Evolutionary conservation across 1,140 invertebrate genomes (phyloP).

Genomic region (Zaprionus inermis): DNA sequence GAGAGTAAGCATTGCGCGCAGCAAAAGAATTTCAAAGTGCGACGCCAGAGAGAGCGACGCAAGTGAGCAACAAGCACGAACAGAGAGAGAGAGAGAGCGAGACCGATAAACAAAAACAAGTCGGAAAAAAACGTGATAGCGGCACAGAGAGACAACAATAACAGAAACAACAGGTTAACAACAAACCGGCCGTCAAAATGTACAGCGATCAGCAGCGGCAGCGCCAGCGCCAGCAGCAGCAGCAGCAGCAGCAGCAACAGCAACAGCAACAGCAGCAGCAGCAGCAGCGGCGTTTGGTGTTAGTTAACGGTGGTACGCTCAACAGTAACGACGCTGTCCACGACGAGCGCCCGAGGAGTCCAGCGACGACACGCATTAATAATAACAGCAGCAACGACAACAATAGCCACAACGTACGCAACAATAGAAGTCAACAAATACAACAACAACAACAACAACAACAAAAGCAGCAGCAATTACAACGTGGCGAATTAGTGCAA

Average conservation of each 20-base stretch:
- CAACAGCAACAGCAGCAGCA: slow-evolving; percentile 45
- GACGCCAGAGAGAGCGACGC: slow-evolving; percentile 14
- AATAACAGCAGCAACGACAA: slow-evolving; percentile 19
- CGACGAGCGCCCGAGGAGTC: slow-evolving; percentile 43
- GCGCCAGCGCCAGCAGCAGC: slow-evolving; percentile 12
- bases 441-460: slow-evolving; percentile 32
- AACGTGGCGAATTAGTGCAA: slow-evolving; percentile 67
- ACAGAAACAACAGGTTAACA: slow-evolving; percentile 14
- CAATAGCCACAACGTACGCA: slow-evolving; percentile 8
- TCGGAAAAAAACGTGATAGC: slow-evolving; percentile 39
- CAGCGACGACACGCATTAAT: slow-evolving; percentile 43
- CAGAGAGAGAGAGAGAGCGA: slow-evolving; percentile 23
- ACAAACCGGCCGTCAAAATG: slow-evolving; percentile 15
- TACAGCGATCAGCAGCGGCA: slow-evolving; percentile 7
- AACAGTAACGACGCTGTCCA: slow-evolving; percentile 67
- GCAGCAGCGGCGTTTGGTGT: slow-evolving; percentile 56
- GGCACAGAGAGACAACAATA: slow-evolving; percentile 30
- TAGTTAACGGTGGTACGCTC: slow-evolving; percentile 80
- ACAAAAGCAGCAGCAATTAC: slow-evolving; percentile 18
- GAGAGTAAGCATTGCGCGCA: slow-evolving; percentile 31
- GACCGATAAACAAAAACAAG: slow-evolving; percentile 44
- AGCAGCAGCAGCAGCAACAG: slow-evolving; percentile 13
- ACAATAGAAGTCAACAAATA: slow-evolving; percentile 43
- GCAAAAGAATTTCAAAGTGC: slow-evolving; percentile 46
- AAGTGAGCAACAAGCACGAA: slow-evolving; percentile 2